Evolutionary conservation across 2,888 invertebrate genomes (phyloP).

Genomic region (Metallyticus violacea): DNA sequence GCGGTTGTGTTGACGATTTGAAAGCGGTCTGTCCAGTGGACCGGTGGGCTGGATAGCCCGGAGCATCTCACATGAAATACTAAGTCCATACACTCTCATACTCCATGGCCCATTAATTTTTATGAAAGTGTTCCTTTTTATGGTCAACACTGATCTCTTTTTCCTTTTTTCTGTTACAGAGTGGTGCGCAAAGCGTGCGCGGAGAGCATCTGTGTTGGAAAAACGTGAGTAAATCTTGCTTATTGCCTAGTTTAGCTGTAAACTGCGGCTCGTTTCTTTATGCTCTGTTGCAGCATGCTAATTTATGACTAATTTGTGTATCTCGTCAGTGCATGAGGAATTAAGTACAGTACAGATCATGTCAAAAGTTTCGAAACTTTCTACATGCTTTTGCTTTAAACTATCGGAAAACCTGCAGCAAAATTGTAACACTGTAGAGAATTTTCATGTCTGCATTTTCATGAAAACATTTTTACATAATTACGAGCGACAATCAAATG

Average conservation of each 20-base stretch:
- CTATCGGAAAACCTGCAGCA: too few species aligned
- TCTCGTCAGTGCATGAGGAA: neutral
- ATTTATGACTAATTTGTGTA: neutral
- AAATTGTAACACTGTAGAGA: too few species aligned
- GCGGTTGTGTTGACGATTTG: neutral
- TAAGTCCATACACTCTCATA: neutral
- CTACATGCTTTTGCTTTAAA: too few species aligned
- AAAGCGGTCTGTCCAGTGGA: neutral
- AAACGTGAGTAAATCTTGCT: neutral
- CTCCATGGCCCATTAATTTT: neutral
- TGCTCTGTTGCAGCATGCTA: neutral
- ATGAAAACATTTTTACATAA: too few species aligned
- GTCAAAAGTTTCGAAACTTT: too few species aligned
- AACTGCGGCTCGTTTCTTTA: neutral
- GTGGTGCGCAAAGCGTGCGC: neutral
- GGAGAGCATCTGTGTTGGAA: neutral
- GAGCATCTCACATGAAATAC: neutral
- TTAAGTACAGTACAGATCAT: neutral
- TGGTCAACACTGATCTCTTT: neutral
- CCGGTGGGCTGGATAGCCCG: neutral
- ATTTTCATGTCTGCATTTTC: too few species aligned
- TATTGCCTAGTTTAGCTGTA: neutral
- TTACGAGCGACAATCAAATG: too few species aligned
- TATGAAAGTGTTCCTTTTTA: neutral
- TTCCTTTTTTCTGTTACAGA: neutral